Base-by-base conservation (phyloP, 1,140 invertebrate genomes). In the Ruditapes philippinarum region DNA sequence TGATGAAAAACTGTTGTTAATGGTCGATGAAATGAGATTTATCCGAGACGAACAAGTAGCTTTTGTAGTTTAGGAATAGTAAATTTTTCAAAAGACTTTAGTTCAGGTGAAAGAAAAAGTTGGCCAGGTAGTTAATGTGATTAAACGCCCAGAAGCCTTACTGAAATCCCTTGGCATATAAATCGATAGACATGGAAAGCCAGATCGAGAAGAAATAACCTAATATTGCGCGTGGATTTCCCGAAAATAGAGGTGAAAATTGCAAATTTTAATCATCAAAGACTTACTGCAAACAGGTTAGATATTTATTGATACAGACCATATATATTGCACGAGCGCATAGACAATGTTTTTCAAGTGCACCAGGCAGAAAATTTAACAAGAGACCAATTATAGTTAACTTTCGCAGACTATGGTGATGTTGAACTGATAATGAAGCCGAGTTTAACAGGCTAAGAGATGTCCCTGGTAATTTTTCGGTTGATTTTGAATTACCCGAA, bases 111-210 rank as follows among this genome's bases (percentile, higher is more conserved):
- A 51, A 28, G 31, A 81, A 4, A 57, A 81, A 33, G 51, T 57
- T 12, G 38, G 38, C 4, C 57, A 57, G 38, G 78, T 57, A 12
- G 5, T 38, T 14, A 36, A 42, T 60, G 51, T 62, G 51, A 81
- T 28, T 2, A 60, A 78, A 51, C 2, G 7, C 4, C 74, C 49
- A 42, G 51, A n/a, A 14, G 40, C 38, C 19, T 28, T 51, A 4
- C 22, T 78, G 74, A 14, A 31, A 78, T n/a, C 49, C 74, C 28
- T 2, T 78, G 0, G 68, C 74, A 22, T 81, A 49, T 17, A 83
- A 83, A 45, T 83, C 81, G 1, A 70, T 83, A 25, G 81, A 83
- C 42, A 25, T 83, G 19, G 49, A n/a, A 42, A 38, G 81, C 81
- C 1, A 5, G 60, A 19, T 68, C 60, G 11, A 68, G 81, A 40